These are phyloP conservation scores for Cranoglanis bouderius DNA, from an alignment of 2,113 vertebrate genomes.

Conservation along the genomic window DNA sequence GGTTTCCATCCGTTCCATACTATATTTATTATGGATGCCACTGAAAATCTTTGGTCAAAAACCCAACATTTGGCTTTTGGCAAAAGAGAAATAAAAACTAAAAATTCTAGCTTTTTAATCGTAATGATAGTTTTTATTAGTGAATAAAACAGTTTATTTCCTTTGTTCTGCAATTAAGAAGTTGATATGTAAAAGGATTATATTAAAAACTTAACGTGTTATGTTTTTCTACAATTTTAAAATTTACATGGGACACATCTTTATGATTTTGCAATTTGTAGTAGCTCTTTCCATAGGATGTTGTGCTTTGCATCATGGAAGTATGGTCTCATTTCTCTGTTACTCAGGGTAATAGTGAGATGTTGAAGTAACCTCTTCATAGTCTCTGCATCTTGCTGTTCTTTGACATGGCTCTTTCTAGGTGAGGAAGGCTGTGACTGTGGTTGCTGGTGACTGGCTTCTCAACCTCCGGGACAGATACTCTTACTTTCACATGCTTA, in stretches of 20 bases:
- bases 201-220: neutral
- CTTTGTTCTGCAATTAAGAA: neutral
- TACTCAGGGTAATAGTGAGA: neutral
- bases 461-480: slow-evolving; percentile 87
- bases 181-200: neutral
- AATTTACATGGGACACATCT: neutral
- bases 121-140: neutral
- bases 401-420: slow-evolving; percentile 53
- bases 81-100: neutral
- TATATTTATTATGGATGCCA: neutral
- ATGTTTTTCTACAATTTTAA: neutral
- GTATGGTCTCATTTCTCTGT: neutral
- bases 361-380: neutral
- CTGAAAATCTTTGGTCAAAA: neutral
- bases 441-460: slow-evolving; percentile 86
- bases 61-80: neutral
- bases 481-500: slow-evolving; percentile 90
- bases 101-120: neutral
- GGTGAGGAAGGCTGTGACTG: slow-evolving; percentile 86
- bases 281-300: neutral
- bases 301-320: neutral
- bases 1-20: neutral
- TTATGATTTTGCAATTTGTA: neutral
- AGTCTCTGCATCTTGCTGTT: neutral
- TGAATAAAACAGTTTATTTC: neutral